A percentile compares a stretch with the other conserved stretches of the same genome.
Evolutionary conservation across 92 coral and sea anemone genomes (phyloP).

Genomic region (Bergia puertoricense): DNA sequence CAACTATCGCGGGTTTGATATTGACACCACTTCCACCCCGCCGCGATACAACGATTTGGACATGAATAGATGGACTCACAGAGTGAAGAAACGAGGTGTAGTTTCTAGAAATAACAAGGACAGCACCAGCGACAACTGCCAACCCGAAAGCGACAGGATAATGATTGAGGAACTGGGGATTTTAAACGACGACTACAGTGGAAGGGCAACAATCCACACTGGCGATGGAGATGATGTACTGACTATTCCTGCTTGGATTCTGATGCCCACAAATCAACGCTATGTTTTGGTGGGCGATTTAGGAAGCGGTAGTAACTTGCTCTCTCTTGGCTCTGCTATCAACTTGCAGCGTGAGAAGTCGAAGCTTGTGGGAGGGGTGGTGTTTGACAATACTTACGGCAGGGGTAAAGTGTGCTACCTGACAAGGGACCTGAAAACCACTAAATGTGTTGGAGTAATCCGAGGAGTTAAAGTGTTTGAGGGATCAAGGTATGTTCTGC

Average conservation of each 20-base stretch:
- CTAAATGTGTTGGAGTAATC: conserved; percentile 48
- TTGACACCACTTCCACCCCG: conserved; percentile 44
- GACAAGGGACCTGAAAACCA: conserved; percentile 7
- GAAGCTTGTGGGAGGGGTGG: conserved; percentile 39
- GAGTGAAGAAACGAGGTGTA: neutral
- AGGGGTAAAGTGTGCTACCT: conserved; percentile 44
- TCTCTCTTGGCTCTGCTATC: conserved; percentile 53
- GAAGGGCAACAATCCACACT: conserved; percentile 46
- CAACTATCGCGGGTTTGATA: conserved; percentile 43
- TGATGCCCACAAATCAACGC: neutral
- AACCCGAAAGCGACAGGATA: conserved; percentile 54
- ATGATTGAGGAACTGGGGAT: conserved; percentile 49
- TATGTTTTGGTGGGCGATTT: conserved; percentile 48
- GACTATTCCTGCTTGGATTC: conserved; percentile 42
- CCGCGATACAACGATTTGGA: conserved; percentile 50
- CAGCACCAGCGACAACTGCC: conserved; percentile 25
- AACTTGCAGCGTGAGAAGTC: conserved; percentile 26
- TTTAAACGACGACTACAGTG: conserved; percentile 21
- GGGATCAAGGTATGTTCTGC: no score
- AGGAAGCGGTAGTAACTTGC: conserved; percentile 49
- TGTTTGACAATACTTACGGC: conserved; percentile 51
- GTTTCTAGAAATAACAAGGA: neutral
- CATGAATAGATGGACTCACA: conserved; percentile 8
- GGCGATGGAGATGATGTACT: conserved; percentile 57
- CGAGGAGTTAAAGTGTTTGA: conserved; percentile 19